A percentile compares a stretch with the other conserved stretches of the same genome.
These are phyloP conservation scores for Drosophila tripunctata DNA, from an alignment of 2,888 invertebrate genomes.

Conservation along the genomic window DNA sequence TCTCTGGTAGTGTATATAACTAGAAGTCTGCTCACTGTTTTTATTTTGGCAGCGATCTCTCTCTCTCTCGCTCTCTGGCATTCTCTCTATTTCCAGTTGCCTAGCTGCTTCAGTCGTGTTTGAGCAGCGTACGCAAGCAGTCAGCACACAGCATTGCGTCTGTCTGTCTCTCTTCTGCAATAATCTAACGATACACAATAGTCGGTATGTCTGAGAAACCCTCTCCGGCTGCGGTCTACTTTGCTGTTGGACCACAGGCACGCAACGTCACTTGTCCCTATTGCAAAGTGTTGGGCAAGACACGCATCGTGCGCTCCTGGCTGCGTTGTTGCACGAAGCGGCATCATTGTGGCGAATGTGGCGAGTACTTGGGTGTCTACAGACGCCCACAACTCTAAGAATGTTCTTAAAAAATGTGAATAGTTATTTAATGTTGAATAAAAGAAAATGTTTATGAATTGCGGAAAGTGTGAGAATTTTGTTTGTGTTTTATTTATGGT, in stretches of 20 bases:
- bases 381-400: constrained; percentile 79
- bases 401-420: neutral
- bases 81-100: too few relatives aligned
- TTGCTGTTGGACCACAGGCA: constrained; percentile 81
- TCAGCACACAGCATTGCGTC: neutral
- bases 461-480: neutral
- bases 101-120: constrained; percentile 37
- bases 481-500: constrained; percentile 27
- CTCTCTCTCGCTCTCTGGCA: constrained; percentile 7
- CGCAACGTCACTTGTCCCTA: constrained; percentile 82
- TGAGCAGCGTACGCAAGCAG: constrained; percentile 34
- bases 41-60: neutral
- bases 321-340: constrained; percentile 73
- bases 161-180: neutral
- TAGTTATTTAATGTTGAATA: constrained; percentile 22
- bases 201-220: constrained; percentile 54
- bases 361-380: constrained; percentile 82
- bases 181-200: constrained; percentile 4
- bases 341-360: constrained; percentile 81
- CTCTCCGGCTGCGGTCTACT: constrained; percentile 68
- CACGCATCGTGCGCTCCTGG: constrained; percentile 70
- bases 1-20: neutral
- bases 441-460: neutral
- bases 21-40: neutral
- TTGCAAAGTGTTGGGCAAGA: constrained; percentile 75